A percentile compares a stretch with the other conserved stretches of the same genome.
phyloP scores from a whole-genome alignment of 2,113 vertebrate genomes.

The Grammomys surdaster region DNA sequence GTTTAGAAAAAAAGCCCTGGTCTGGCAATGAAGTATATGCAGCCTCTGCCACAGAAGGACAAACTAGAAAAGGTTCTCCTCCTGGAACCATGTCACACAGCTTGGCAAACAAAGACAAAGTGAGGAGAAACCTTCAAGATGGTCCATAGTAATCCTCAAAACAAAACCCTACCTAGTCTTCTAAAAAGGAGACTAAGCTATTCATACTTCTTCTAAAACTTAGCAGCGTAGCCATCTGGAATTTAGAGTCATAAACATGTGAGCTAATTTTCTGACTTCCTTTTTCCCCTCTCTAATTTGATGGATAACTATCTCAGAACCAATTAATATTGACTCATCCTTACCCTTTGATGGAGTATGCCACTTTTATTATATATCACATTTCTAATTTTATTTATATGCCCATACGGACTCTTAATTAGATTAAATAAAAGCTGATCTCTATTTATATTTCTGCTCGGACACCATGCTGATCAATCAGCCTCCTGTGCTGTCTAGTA shows the following conservation, averaged over 20 bases:
- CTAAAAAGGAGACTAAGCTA: constrained; percentile 42
- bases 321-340: constrained; percentile 66
- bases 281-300: not conserved
- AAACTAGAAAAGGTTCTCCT: not conserved
- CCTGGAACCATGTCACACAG: not conserved
- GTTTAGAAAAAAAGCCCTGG: not conserved
- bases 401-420: constrained; percentile 58
- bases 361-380: constrained; percentile 42
- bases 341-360: constrained; percentile 58
- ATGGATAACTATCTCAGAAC: constrained; percentile 26
- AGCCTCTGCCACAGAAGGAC: not conserved
- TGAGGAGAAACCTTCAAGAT: not conserved
- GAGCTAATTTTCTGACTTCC: constrained; percentile 45
- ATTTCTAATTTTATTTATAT: constrained; percentile 65
- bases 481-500: constrained; percentile 58
- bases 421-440: constrained; percentile 50
- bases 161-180: not conserved
- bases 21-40: not conserved
- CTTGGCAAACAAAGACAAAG: not conserved
- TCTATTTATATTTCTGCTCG: constrained; percentile 50
- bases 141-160: not conserved
- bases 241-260: constrained; percentile 65
- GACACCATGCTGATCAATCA: constrained; percentile 37
- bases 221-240: constrained; percentile 37
- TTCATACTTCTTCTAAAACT: constrained; percentile 40